Evolutionary conservation across 2,888 invertebrate species (phyloP).

Genomic region (Tillus elongatus): DNA sequence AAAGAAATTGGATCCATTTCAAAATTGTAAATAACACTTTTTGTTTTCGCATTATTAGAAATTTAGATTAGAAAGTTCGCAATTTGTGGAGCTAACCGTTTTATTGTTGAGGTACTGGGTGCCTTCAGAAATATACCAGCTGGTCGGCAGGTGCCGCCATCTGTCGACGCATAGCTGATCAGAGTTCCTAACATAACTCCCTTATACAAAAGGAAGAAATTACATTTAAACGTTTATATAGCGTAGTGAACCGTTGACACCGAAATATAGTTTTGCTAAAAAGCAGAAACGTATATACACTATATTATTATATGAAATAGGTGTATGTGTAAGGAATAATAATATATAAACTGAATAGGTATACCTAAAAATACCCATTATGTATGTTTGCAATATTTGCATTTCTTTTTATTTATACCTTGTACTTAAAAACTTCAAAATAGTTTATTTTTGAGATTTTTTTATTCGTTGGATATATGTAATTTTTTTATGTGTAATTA

Average conservation of each 20-base stretch:
- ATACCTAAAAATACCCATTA: constrained; percentile 25
- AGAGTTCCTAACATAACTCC: constrained; percentile 43
- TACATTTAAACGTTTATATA: constrained; percentile 39
- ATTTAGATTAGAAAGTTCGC: too few relatives aligned
- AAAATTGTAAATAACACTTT: constrained; percentile 8
- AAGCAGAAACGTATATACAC: constrained; percentile 39
- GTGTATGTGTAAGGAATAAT: constrained; percentile 38
- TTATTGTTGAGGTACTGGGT: constrained; percentile 45
- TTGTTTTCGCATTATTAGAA: background rate
- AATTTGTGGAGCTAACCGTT: constrained; percentile 24
- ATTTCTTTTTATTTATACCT: constrained; percentile 29
- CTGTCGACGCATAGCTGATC: constrained; percentile 32
- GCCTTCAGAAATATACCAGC: constrained; percentile 41
- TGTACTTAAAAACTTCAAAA: constrained; percentile 27
- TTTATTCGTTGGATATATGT: constrained; percentile 24
- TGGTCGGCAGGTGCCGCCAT: constrained; percentile 24
- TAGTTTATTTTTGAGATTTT: constrained; percentile 15
- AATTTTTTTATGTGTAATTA: constrained; percentile 31
- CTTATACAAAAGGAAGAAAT: constrained; percentile 36
- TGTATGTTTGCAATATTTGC: constrained; percentile 28
- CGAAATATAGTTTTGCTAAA: constrained; percentile 41
- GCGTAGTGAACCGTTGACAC: constrained; percentile 38
- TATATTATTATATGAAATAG: constrained; percentile 38
- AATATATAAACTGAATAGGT: constrained; percentile 30
- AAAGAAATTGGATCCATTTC: constrained; percentile 10